These are phyloP conservation scores for Osmerus eperlanus DNA, from an alignment of 2,113 vertebrate genomes.

Conservation along the genomic window DNA sequence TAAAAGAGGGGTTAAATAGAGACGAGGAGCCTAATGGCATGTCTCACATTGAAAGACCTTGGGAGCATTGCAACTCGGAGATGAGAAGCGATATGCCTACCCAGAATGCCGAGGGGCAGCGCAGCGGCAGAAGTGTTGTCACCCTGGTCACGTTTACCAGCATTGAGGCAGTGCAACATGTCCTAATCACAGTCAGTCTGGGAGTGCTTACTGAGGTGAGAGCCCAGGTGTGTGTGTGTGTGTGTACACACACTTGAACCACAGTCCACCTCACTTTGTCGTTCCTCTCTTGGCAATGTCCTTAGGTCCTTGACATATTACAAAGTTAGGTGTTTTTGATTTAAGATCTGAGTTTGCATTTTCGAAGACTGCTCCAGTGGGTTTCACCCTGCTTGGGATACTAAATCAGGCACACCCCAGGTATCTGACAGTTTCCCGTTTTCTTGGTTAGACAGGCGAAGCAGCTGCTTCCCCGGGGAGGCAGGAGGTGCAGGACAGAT, in stretches of 20 bases:
- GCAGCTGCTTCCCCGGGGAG: constrained; percentile 41
- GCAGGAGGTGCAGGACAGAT: constrained; percentile 25
- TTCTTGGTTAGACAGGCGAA: constrained; percentile 43
- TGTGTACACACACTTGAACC: neutral
- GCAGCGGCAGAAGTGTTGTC: constrained; percentile 19
- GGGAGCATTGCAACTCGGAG: constrained; percentile 55
- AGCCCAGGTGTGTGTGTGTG: neutral
- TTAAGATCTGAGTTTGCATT: too few species aligned
- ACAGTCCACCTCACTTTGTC: neutral
- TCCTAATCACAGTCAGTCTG: constrained; percentile 56
- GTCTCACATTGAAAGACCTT: constrained; percentile 68
- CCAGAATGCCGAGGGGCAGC: constrained; percentile 49
- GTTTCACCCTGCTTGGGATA: too few species aligned
- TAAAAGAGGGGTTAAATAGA: neutral
- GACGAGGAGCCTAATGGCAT: constrained; percentile 43
- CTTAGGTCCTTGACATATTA: too few species aligned
- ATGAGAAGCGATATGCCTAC: constrained; percentile 59
- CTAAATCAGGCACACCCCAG: too few species aligned
- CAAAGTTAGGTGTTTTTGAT: too few species aligned
- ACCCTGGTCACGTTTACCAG: constrained; percentile 51
- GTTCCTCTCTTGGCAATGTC: too few species aligned
- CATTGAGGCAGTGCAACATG: constrained; percentile 29
- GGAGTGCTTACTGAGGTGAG: constrained; percentile 17
- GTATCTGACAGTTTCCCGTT: neutral
- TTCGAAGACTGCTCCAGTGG: too few species aligned